phyloP scores from a whole-genome alignment of 2,888 invertebrate species.

The Aphidius colemani region DNA sequence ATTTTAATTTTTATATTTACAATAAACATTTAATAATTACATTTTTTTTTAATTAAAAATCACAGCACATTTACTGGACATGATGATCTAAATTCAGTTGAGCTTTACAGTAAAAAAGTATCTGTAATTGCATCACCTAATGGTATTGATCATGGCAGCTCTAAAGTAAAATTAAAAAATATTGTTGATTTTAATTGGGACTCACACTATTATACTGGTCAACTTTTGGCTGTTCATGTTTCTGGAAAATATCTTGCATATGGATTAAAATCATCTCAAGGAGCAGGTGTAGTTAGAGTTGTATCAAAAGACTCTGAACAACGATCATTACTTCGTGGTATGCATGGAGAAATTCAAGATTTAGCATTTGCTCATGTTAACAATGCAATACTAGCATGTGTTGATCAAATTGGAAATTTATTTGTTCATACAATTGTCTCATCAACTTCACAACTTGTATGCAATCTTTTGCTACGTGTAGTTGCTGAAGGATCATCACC shows the following conservation, averaged over 20 bases:
- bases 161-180: constrained; percentile 87
- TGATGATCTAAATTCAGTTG: constrained; percentile 66
- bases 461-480: constrained; percentile 67
- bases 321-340: constrained; percentile 82
- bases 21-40: neutral
- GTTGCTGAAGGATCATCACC: constrained; percentile 60
- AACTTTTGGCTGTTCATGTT: constrained; percentile 85
- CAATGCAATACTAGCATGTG: constrained; percentile 81
- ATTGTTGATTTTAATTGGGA: constrained; percentile 95
- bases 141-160: constrained; percentile 79
- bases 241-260: constrained; percentile 87
- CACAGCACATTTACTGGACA: constrained; percentile 66
- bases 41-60: constrained; percentile 35
- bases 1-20: too few species aligned
- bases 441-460: constrained; percentile 58
- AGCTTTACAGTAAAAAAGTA: constrained; percentile 68
- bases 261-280: constrained; percentile 71
- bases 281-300: constrained; percentile 80
- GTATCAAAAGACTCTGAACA: constrained; percentile 77
- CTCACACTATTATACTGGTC: constrained; percentile 82
- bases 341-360: constrained; percentile 88
- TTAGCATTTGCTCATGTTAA: constrained; percentile 86
- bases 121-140: constrained; percentile 74
- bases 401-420: constrained; percentile 84
- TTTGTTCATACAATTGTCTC: constrained; percentile 80